These are phyloP conservation scores for Eurystomus gularis DNA, from an alignment of 2,113 vertebrate genomes.

Conservation along the genomic window DNA sequence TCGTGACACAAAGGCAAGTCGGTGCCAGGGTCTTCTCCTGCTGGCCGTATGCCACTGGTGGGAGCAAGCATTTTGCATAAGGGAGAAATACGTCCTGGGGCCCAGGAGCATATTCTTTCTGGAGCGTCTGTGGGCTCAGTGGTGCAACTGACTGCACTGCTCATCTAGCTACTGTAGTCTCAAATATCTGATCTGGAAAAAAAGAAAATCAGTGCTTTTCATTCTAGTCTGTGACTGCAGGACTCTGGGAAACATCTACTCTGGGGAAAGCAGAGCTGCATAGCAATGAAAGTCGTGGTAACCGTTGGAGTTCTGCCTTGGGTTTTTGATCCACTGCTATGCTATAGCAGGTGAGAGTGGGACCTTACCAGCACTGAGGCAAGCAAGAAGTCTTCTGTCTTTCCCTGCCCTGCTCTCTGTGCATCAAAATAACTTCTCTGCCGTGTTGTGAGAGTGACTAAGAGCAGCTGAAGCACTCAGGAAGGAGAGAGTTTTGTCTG, in stretches of 20 bases:
- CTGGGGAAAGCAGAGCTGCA: neutral
- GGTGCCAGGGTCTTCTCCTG: neutral
- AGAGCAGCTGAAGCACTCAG: neutral
- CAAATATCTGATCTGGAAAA: neutral
- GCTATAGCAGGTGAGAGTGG: neutral
- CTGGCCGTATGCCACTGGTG: too few species aligned
- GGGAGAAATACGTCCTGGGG: neutral
- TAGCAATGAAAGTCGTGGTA: fast-evolving
- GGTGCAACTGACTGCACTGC: neutral
- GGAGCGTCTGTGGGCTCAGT: neutral
- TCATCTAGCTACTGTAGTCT: neutral
- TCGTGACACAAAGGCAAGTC: fast-evolving
- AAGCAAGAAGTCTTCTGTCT: fast-evolving
- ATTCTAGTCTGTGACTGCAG: neutral
- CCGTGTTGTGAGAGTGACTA: slow-evolving; percentile 29
- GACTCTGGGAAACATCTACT: neutral
- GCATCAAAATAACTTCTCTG: neutral
- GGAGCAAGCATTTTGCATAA: neutral
- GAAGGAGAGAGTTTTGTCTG: neutral
- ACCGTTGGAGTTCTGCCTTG: neutral
- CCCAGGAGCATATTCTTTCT: neutral
- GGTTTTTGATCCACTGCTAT: fast-evolving
- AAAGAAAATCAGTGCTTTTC: neutral
- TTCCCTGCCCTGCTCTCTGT: neutral
- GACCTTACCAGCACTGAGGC: neutral